Percentiles rank a stretch among this genome's conserved stretches.
Evolutionary conservation across 2,888 invertebrate species (phyloP).

Genomic region (Helleia helle): DNA sequence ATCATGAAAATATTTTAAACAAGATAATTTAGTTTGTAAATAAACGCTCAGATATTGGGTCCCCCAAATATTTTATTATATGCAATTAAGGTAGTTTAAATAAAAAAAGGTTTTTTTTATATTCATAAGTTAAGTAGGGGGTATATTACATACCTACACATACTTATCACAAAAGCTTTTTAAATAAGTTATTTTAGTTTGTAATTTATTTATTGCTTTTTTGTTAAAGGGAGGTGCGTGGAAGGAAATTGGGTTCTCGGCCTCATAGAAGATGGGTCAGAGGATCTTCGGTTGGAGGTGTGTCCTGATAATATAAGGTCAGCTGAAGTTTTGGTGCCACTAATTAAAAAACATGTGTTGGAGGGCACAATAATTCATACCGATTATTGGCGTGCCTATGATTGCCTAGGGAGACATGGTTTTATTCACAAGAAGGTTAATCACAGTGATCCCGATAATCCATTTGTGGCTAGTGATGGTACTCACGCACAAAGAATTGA

Average conservation of each 20-base stretch:
- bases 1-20: too few relatives aligned
- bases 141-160: too few relatives aligned
- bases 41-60: too few relatives aligned
- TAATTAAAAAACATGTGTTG: conserved; percentile 21
- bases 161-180: too few relatives aligned
- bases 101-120: too few relatives aligned
- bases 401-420: conserved; percentile 15
- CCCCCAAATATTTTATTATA: too few relatives aligned
- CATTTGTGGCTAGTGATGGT: conserved; percentile 16
- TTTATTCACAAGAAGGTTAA: conserved; percentile 20
- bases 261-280: not conserved
- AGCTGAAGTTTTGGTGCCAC: conserved; percentile 17
- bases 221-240: not conserved
- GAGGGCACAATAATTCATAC: conserved; percentile 20
- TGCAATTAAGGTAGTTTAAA: too few relatives aligned
- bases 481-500: conserved; percentile 19
- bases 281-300: not conserved
- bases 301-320: conserved; percentile 12
- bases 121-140: too few relatives aligned
- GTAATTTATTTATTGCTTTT: too few relatives aligned
- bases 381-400: conserved; percentile 18
- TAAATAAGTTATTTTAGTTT: too few relatives aligned
- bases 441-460: conserved; percentile 15
- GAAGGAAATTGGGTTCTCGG: conserved; percentile 24
- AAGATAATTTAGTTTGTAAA: too few relatives aligned